These are phyloP conservation scores for Ornithorhynchus anatinus DNA, from an alignment of 2,113 vertebrate genomes.

Conservation along the genomic window DNA sequence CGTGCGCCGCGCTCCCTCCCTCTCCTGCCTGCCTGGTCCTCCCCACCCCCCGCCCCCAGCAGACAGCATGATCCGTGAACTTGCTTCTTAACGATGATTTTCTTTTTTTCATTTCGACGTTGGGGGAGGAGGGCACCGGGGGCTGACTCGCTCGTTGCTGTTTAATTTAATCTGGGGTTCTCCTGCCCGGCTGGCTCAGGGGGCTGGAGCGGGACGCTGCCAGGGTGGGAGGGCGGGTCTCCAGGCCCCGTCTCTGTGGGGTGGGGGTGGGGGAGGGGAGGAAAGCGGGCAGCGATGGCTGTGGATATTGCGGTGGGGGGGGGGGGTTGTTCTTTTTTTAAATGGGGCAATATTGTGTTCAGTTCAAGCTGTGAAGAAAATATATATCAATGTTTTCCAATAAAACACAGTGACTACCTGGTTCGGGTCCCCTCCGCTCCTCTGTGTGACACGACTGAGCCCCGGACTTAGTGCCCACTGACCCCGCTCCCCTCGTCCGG, in stretches of 20 bases:
- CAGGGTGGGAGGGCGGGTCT: conserved; percentile 11
- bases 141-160: conserved; percentile 20
- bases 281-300: conserved; percentile 37
- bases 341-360: conserved; percentile 71
- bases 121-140: conserved; percentile 36
- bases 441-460: background rate
- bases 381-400: conserved; percentile 75
- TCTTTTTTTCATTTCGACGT: conserved; percentile 17
- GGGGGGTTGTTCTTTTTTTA: conserved; percentile 43
- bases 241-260: background rate
- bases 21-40: background rate
- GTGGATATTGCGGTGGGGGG: conserved; percentile 39
- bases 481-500: no score
- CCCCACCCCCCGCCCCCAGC: background rate
- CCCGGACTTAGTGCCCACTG: background rate
- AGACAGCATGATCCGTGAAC: conserved; percentile 58
- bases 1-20: background rate
- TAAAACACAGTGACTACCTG: conserved; percentile 74
- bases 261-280: background rate
- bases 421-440: background rate
- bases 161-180: background rate
- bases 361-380: conserved; percentile 74
- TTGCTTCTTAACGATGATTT: conserved; percentile 38
- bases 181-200: conserved; percentile 21
- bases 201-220: conserved; percentile 46